Conservation (phyloP, 2,113 vertebrate species). For the Paradisaea rubra region DNA sequence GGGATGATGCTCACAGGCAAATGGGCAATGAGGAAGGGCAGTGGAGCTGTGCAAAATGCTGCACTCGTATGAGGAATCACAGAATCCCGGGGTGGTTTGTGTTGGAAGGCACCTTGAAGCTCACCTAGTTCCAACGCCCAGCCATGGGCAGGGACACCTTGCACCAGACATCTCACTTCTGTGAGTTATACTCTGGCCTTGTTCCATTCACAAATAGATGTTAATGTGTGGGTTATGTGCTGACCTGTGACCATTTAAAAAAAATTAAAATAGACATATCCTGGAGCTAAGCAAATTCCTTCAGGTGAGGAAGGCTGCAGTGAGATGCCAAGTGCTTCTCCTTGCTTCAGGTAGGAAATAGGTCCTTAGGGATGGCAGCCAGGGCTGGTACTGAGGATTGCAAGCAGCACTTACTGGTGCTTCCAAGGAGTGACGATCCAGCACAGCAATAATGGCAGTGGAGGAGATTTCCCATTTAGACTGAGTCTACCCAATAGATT, state of each 20-base stretch:
- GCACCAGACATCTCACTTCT: not conserved
- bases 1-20: not conserved
- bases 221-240: not conserved
- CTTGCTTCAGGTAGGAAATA: not conserved
- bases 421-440: not conserved
- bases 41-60: not conserved
- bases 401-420: not conserved
- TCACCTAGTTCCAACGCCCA: fast-evolving
- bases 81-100: not conserved
- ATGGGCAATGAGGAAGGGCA: not conserved
- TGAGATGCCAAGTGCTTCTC: not conserved
- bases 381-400: not conserved
- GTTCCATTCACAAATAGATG: not conserved
- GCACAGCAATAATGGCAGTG: not conserved
- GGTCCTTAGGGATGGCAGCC: not conserved
- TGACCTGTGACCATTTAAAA: not conserved
- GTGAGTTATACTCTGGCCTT: not conserved
- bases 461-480: not conserved
- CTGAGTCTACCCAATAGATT: not conserved
- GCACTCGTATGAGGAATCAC: not conserved
- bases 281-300: not conserved
- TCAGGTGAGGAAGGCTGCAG: not conserved
- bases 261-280: not conserved
- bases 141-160: not conserved
- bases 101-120: not conserved